Evolutionary conservation across 2,113 vertebrate genomes (phyloP).

Genomic region (Laterallus jamaicensis): DNA sequence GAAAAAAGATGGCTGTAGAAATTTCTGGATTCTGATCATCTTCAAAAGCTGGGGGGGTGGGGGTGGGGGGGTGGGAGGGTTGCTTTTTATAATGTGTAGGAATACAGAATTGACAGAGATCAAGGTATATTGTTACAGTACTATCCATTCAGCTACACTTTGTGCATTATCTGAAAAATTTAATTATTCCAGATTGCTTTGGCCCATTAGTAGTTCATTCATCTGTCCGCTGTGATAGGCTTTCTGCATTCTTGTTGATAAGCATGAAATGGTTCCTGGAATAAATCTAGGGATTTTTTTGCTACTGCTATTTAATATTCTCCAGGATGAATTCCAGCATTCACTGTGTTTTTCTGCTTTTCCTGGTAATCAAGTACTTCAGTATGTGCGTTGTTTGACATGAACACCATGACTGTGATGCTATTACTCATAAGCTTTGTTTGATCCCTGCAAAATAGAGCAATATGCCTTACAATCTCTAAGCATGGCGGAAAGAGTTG

Average conservation of each 20-base stretch:
- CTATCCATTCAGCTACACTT: background rate
- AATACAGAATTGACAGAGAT: background rate
- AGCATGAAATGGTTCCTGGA: conserved; percentile 34
- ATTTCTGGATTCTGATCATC: background rate
- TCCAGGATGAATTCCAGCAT: background rate
- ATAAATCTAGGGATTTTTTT: conserved; percentile 33
- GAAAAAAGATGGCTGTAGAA: background rate
- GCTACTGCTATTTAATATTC: background rate
- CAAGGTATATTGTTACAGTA: background rate
- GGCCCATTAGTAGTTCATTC: conserved; percentile 52
- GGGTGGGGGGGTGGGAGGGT: too few species aligned
- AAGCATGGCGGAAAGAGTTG: background rate
- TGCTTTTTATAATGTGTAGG: background rate
- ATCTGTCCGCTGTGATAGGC: conserved; percentile 9
- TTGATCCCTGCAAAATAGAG: background rate
- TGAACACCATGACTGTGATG: background rate
- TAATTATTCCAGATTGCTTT: conserved; percentile 39
- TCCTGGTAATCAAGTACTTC: background rate
- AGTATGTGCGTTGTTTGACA: background rate
- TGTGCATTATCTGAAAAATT: conserved; percentile 23
- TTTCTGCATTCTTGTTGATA: conserved; percentile 44
- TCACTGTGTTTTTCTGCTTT: conserved; percentile 1
- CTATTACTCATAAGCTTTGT: background rate
- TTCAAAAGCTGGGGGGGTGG: fast-evolving
- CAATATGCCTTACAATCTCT: background rate